These are phyloP conservation scores for Agonum fuliginosum DNA, from an alignment of 2,888 invertebrate genomes.

Conservation along the genomic window DNA sequence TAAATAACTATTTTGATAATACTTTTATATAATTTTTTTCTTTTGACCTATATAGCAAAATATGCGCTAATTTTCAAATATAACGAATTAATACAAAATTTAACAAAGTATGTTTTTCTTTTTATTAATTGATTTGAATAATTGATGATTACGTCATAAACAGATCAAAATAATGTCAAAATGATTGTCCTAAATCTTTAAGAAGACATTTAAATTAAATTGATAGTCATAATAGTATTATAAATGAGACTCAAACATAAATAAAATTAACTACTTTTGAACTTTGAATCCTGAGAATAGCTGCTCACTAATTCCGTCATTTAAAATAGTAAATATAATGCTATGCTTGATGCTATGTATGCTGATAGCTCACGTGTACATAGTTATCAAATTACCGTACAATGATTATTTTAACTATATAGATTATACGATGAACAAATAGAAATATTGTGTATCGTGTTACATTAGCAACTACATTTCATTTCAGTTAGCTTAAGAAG, in stretches of 20 bases:
- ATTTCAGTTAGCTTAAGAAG: neutral
- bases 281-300: slow-evolving; percentile 39
- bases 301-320: slow-evolving; percentile 12
- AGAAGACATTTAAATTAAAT: neutral
- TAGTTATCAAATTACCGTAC: slow-evolving; percentile 35
- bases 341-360: no score
- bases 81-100: no score
- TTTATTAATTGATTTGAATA: no score
- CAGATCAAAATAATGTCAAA: no score
- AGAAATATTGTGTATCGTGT: neutral
- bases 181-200: slow-evolving; percentile 31
- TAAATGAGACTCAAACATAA: slow-evolving; percentile 32
- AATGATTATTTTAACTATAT: slow-evolving; percentile 22
- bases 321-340: slow-evolving; percentile 3
- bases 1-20: no score
- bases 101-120: no score
- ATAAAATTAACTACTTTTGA: slow-evolving; percentile 17
- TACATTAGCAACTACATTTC: neutral
- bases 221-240: slow-evolving; percentile 8
- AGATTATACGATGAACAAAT: slow-evolving; percentile 29
- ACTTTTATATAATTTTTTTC: no score
- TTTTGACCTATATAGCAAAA: no score
- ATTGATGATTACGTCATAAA: slow-evolving; percentile 19
- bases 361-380: slow-evolving; percentile 14
- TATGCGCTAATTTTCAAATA: no score